Percentiles rank a stretch among this genome's conserved stretches.
These are phyloP conservation scores for Callocephalon fimbriatum DNA, from an alignment of 2,113 vertebrate genomes.

Conservation along the genomic window DNA sequence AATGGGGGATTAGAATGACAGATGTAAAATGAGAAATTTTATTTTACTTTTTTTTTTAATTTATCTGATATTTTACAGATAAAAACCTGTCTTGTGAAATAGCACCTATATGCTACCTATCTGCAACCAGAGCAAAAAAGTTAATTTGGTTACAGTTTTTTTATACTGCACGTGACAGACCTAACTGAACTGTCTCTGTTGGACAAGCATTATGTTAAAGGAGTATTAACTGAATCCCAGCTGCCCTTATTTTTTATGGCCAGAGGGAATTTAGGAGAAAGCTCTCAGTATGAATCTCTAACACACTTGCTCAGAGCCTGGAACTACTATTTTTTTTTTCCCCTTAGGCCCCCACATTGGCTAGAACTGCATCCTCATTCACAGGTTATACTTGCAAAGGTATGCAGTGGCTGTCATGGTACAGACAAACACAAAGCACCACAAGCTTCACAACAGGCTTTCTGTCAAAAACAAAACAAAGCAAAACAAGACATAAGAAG, in stretches of 20 bases:
- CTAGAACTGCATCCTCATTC: background rate
- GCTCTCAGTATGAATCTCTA: background rate
- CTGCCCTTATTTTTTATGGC: background rate
- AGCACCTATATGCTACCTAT: background rate
- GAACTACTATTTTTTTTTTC: background rate
- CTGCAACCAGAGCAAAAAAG: background rate
- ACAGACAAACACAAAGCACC: background rate
- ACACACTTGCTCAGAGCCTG: background rate
- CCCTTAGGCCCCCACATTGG: background rate
- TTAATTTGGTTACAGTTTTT: background rate
- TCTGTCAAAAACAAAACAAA: background rate
- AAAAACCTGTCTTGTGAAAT: background rate
- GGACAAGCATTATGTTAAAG: background rate
- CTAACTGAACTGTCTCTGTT: background rate
- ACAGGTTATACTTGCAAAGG: background rate
- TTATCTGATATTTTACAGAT: background rate
- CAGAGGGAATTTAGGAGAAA: background rate
- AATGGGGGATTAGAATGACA: background rate
- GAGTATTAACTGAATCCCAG: background rate
- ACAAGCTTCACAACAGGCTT: background rate
- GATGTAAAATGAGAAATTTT: background rate
- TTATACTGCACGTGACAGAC: background rate
- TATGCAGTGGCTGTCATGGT: background rate
- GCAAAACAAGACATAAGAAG: background rate
- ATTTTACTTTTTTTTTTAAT: background rate